Conservation (phyloP, 2,888 invertebrate genomes). For the Platerodrilus igneus region DNA sequence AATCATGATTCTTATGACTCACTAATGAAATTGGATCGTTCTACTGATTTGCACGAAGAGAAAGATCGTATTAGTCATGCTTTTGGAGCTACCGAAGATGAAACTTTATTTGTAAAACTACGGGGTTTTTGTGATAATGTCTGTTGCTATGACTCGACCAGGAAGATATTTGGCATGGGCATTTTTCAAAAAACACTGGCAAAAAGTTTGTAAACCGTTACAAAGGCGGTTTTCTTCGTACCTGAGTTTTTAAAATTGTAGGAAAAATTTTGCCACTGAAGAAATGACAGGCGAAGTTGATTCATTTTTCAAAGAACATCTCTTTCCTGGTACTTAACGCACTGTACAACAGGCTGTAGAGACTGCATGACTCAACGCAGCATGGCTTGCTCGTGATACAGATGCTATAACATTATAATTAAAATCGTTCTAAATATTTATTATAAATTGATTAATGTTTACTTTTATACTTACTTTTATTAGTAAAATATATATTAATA, state of each 20-base stretch:
- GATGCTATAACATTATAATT: slow-evolving; percentile 53
- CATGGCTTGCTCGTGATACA: slow-evolving; percentile 79
- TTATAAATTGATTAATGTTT: too few relatives aligned
- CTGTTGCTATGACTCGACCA: slow-evolving; percentile 72
- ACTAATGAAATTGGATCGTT: slow-evolving; percentile 75
- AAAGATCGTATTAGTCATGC: slow-evolving; percentile 85
- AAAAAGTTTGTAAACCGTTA: slow-evolving; percentile 70
- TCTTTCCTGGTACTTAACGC: slow-evolving; percentile 76
- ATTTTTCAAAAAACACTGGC: slow-evolving; percentile 85
- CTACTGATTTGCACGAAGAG: slow-evolving; percentile 87
- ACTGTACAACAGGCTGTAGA: slow-evolving; percentile 88
- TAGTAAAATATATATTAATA: too few relatives aligned
- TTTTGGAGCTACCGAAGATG: slow-evolving; percentile 74
- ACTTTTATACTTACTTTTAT: too few relatives aligned
- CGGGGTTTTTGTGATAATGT: slow-evolving; percentile 82
- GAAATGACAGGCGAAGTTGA: slow-evolving; percentile 77
- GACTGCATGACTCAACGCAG: slow-evolving; percentile 83
- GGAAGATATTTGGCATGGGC: slow-evolving; percentile 88
- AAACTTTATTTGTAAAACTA: slow-evolving; percentile 65
- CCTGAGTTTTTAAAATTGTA: slow-evolving; percentile 77
- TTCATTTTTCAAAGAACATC: slow-evolving; percentile 71
- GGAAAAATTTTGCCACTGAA: slow-evolving; percentile 85
- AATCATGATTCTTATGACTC: slow-evolving; percentile 67
- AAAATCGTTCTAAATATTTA: slow-evolving; percentile 16
- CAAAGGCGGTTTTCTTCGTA: slow-evolving; percentile 76